These are phyloP conservation scores for Ladona fulva DNA, from an alignment of 1,140 invertebrate genomes.

Conservation along the genomic window DNA sequence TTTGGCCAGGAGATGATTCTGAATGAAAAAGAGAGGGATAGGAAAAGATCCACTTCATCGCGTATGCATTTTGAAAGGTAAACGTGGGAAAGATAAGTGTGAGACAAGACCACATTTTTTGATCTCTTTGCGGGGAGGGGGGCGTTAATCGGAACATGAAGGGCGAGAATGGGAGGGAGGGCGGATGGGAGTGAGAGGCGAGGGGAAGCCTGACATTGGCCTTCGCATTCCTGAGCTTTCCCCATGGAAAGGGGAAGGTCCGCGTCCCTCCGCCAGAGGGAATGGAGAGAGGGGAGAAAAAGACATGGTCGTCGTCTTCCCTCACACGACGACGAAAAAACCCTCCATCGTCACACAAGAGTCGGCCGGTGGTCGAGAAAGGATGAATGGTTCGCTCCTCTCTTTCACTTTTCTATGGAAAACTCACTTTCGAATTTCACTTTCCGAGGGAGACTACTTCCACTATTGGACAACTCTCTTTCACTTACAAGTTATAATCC, in stretches of 20 bases:
- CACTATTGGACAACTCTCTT: no score
- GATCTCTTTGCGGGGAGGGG: not conserved
- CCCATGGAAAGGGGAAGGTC: not conserved
- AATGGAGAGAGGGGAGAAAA: not conserved
- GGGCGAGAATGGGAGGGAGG: not conserved
- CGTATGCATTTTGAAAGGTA: not conserved
- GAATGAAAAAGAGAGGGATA: not conserved
- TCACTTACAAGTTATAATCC: no score
- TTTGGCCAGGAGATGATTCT: not conserved
- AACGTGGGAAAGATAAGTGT: not conserved
- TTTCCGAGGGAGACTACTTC: no score
- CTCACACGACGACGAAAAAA: not conserved
- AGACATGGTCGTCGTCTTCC: not conserved
- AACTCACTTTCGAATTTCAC: no score
- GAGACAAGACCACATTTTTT: not conserved
- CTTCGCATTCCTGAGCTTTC: not conserved
- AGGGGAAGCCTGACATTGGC: not conserved
- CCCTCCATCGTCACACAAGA: no score
- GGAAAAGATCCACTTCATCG: not conserved
- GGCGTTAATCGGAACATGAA: not conserved
- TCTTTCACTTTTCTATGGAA: no score
- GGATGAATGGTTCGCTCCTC: not conserved
- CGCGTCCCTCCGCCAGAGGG: not conserved
- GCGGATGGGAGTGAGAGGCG: not conserved
- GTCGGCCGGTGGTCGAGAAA: not conserved